These are phyloP conservation scores for Drosophila peninsularis DNA, from an alignment of 2,888 invertebrate species.

Conservation along the genomic window DNA sequence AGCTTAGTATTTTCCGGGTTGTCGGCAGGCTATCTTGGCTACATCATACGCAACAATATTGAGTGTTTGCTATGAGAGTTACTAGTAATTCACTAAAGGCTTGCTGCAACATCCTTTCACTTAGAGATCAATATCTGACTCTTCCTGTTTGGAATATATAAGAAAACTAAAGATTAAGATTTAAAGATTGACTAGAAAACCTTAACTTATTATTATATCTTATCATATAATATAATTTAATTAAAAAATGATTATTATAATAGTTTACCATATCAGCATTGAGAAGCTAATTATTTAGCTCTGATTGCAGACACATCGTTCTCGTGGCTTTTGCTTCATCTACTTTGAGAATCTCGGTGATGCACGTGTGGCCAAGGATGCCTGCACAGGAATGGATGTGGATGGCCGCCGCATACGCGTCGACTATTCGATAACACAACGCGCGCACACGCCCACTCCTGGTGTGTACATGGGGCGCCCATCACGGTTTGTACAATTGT, in stretches of 20 bases:
- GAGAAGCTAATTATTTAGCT: too few relatives aligned
- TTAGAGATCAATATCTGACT: too few relatives aligned
- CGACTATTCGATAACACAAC: conserved; percentile 97
- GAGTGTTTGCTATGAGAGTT: conserved; percentile 55
- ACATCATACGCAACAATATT: conserved; percentile 61
- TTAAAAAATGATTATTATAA: not conserved
- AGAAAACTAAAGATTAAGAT: too few relatives aligned
- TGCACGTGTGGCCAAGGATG: conserved; percentile 96
- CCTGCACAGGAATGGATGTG: conserved; percentile 96
- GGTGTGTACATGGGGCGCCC: conserved; percentile 98
- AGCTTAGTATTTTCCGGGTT: conserved; percentile 4
- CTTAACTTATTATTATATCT: too few relatives aligned
- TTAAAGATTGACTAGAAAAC: too few relatives aligned
- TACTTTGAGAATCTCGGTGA: conserved; percentile 95
- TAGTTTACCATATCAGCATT: not conserved
- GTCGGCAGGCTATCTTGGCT: conserved; percentile 35
- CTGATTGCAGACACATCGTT: conserved; percentile 91
- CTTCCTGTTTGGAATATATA: too few relatives aligned
- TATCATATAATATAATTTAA: too few relatives aligned
- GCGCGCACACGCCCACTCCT: conserved; percentile 98
- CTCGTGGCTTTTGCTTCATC: conserved; percentile 98
- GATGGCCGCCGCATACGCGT: conserved; percentile 97
- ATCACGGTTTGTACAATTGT: conserved; percentile 85
- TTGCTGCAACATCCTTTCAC: conserved; percentile 69
- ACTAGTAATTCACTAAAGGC: conserved; percentile 79